Conservation (phyloP, 1,140 invertebrate species). For the Trialeurodes vaporariorum region DNA sequence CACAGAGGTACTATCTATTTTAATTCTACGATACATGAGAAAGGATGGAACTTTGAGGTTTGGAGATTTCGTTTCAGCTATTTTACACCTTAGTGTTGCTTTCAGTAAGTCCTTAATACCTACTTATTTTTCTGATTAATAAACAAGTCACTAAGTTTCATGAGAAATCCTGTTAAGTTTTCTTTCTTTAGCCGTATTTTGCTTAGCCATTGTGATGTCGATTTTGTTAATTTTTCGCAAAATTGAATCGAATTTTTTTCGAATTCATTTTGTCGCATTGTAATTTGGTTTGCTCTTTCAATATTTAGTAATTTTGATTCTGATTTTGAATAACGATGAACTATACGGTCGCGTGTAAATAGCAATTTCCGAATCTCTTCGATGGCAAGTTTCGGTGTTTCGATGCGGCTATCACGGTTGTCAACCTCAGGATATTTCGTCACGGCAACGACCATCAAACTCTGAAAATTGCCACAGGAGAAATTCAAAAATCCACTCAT, state of each 20-base stretch:
- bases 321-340: no score
- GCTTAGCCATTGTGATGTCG: not conserved
- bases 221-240: not conserved
- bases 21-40: slow-evolving; percentile 78
- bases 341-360: no score
- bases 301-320: no score
- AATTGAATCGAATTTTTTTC: not conserved
- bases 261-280: not conserved
- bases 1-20: slow-evolving; percentile 64
- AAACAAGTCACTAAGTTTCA: not conserved
- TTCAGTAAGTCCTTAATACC: slow-evolving; percentile 52
- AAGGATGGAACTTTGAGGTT: slow-evolving; percentile 88
- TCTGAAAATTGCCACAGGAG: no score
- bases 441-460: no score
- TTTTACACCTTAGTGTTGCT: slow-evolving; percentile 74
- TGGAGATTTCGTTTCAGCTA: slow-evolving; percentile 82
- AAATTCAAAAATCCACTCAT: no score
- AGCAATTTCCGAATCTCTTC: no score
- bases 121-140: not conserved
- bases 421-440: no score
- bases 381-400: no score
- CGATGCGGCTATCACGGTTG: no score
- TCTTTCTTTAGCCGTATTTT: not conserved
- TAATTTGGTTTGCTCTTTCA: not conserved
- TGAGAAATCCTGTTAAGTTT: not conserved